A percentile compares a stretch with the other conserved stretches of the same genome.
Conservation (phyloP, 2,797 vertebrate species). For the Manis javanica region DNA sequence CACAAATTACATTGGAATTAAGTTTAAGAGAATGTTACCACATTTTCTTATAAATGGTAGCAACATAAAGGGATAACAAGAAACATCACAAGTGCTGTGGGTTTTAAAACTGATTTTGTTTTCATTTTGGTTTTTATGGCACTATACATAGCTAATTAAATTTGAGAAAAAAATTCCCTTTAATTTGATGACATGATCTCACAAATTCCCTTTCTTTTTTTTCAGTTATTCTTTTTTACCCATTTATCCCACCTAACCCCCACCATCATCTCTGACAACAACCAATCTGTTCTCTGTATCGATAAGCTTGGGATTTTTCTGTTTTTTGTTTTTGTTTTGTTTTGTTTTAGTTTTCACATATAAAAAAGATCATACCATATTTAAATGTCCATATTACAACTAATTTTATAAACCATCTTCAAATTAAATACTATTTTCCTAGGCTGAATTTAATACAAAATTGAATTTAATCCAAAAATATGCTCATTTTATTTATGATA, state of each 20-base stretch:
- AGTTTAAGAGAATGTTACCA: not conserved
- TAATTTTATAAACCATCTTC: not conserved
- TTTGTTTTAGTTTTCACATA: not conserved
- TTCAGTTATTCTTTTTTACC: not conserved
- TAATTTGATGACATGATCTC: not conserved
- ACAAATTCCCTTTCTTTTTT: not conserved
- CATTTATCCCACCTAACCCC: not conserved
- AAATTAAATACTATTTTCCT: slow-evolving; percentile 26
- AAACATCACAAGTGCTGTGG: not conserved
- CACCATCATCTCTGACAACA: not conserved
- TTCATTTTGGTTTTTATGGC: not conserved
- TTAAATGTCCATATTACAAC: not conserved
- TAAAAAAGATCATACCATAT: not conserved
- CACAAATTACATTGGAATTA: not conserved
- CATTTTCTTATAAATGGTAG: not conserved
- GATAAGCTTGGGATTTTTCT: not conserved
- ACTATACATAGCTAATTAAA: not conserved
- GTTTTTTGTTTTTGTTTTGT: no score
- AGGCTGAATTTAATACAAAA: not conserved
- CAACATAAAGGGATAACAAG: not conserved
- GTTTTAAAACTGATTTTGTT: not conserved
- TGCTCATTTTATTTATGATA: not conserved
- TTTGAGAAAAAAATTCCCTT: not conserved
- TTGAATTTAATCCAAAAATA: not conserved
- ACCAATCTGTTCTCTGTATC: not conserved